Evolutionary conservation across 2,113 vertebrate species (phyloP), one percentile per base, ranked within the genome.

Genomic region (Otocyon megalotis): DNA sequence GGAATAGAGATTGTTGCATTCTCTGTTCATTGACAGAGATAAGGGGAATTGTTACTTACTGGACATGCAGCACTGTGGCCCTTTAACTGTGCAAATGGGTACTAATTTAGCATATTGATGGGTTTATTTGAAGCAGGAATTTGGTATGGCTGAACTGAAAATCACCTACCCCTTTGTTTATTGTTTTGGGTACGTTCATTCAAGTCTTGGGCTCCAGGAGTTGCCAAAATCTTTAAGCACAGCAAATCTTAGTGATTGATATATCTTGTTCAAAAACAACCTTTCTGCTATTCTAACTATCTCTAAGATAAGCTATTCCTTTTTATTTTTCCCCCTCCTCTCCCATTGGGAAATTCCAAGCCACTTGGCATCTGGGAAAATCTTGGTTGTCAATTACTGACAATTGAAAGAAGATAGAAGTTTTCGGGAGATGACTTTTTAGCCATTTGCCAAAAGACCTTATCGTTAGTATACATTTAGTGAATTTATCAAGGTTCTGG

Each of bases 301-400:
- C n/a, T 90, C 58, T 58, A 86, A 83, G 16, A 58, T 67, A 62
- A 48, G 82, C 15, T 71, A 10, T 81, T 72, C 2, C 3, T 76
- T 53, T 87, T 3, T 54, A 6, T 2, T 60, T 76, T 20, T 4
- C 67, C 67, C 53, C 15, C 15, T 16, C 15, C 54, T 69, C 43
- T 69, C 67, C 7, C 10, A 83, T 67, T 74, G 53, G 35, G 26
- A 15, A 14, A 90, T 93, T 96, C 7, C 0, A 92, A 97, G 67
- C 4, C 1, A 67, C 28, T 58, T 54, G 10, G 14, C 35, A 87
- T 80, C n/a, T 69, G 74, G 30, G 12, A 93, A 94, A 63, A n/a
- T 76, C 50, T 80, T 96, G 12, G 13, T 71, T 95, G 63, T 95
- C 92, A 93, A 69, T 92, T 84, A 72, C 86, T 95, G 69, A 30